Conservation (phyloP, 2,888 invertebrate species). For the Leptinotarsa peninsularis region DNA sequence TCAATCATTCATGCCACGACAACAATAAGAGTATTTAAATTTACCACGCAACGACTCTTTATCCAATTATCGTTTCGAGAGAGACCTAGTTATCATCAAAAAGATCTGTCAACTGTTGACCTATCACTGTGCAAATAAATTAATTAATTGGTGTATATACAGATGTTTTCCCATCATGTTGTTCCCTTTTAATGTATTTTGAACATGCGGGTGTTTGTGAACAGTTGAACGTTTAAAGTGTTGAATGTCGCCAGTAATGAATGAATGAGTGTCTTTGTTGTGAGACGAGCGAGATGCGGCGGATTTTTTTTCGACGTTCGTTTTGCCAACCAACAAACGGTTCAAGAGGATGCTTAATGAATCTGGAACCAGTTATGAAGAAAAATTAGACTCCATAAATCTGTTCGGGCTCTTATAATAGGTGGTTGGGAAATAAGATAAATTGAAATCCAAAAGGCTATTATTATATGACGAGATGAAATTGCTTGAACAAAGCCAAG, state of each 20-base stretch:
- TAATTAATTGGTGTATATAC: slow-evolving; percentile 38
- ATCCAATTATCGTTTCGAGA: slow-evolving; percentile 6
- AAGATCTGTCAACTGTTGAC: slow-evolving; percentile 30
- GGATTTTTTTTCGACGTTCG: not conserved
- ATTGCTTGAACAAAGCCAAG: not conserved
- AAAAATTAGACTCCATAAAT: not conserved
- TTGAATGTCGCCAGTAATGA: slow-evolving; percentile 21
- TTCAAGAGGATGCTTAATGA: slow-evolving; percentile 1
- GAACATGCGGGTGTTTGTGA: slow-evolving; percentile 36
- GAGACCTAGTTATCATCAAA: slow-evolving; percentile 4
- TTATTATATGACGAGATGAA: not conserved
- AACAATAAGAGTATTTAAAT: slow-evolving; percentile 3
- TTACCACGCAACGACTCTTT: slow-evolving; percentile 9
- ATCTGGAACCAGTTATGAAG: slow-evolving; percentile 1
- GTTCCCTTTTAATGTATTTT: slow-evolving; percentile 27
- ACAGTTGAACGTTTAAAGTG: slow-evolving; percentile 20
- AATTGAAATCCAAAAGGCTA: not conserved
- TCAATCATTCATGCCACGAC: not conserved
- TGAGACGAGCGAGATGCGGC: not conserved
- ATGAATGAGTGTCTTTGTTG: slow-evolving; percentile 21
- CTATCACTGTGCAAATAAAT: slow-evolving; percentile 40
- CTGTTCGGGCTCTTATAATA: not conserved
- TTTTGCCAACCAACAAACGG: slow-evolving; percentile 1
- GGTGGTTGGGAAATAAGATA: not conserved
- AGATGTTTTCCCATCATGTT: slow-evolving; percentile 38